Conservation (phyloP, 2,888 invertebrate genomes). For the Cenopis cana region DNA sequence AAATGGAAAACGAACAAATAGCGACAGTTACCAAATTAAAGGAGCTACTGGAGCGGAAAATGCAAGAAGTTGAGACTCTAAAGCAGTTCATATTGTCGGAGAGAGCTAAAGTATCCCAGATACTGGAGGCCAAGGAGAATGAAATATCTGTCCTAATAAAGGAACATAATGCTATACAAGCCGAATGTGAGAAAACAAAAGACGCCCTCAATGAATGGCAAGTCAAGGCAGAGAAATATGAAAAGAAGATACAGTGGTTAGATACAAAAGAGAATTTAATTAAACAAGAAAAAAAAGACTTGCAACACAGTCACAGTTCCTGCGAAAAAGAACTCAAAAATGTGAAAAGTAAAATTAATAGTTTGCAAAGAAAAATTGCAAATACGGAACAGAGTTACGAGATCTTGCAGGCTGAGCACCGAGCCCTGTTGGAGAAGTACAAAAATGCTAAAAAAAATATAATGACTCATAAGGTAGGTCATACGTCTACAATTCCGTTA, state of each 20-base stretch:
- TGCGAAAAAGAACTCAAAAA: constrained; percentile 67
- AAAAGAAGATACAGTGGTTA: constrained; percentile 65
- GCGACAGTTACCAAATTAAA: constrained; percentile 76
- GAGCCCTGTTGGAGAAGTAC: constrained; percentile 85
- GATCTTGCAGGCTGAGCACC: constrained; percentile 72
- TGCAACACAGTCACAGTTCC: constrained; percentile 63
- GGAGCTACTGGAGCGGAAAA: constrained; percentile 79
- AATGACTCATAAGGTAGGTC: constrained; percentile 85
- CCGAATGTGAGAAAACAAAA: constrained; percentile 70
- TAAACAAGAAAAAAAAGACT: constrained; percentile 74
- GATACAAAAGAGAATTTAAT: constrained; percentile 70
- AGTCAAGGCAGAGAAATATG: constrained; percentile 71
- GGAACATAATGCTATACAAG: constrained; percentile 72
- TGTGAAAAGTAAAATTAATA: constrained; percentile 74
- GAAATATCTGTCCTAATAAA: constrained; percentile 79
- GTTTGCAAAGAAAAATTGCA: constrained; percentile 72
- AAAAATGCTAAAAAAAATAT: constrained; percentile 87
- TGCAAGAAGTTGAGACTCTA: constrained; percentile 80
- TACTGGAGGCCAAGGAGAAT: constrained; percentile 80
- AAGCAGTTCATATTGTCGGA: constrained; percentile 82
- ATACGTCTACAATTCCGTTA: constrained; percentile 17
- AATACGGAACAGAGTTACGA: constrained; percentile 73
- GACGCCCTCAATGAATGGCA: constrained; percentile 70
- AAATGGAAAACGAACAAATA: constrained; percentile 81
- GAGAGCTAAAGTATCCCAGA: constrained; percentile 78